Evolutionary conservation across 2,888 invertebrate species (phyloP), one percentile per base, ranked within the genome.

Genomic region (Salpingus planirostris): DNA sequence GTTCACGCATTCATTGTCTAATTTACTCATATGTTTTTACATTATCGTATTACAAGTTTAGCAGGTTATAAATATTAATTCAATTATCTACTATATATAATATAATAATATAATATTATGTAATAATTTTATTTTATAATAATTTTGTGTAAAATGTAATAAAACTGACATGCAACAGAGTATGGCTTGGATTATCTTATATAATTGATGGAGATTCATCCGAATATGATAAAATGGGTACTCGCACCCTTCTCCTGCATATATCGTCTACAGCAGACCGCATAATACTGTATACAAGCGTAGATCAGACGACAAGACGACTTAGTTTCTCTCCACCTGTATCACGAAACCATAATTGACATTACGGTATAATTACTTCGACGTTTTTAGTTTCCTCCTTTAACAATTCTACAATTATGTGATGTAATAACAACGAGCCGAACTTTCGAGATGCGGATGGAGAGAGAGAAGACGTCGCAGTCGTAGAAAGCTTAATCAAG

Each of bases 111-210:
- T n/a, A n/a, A 57, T 59, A 58, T 56, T 55, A 57, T 55, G 55
- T 59, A 57, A 59, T 58, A 59, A 59, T 55, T 54, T 49, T 49
- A 52, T 54, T 41, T 52, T 47, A 59, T 59, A 57, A 54, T 59
- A 60, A 58, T 56, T 56, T 59, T 60, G 60, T 62, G 61, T 62
- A 63, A 62, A 62, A 62, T 61, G 59, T 62, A 62, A 60, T 62
- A 61, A 60, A 61, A 62, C 57, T 54, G 57, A 60, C 62, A 63
- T 62, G 62, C 61, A 63, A 61, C 61, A 59, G 57, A 60, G 59
- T 62, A 61, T 62, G 61, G 60, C 60, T 57, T 55, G 55, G 54
- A 56, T 57, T 54, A 50, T 55, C 49, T 48, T 45, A 43, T 43
- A 43, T 41, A 38, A 50, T 47, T 47, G 42, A 47, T 50, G 46